Evolutionary conservation across 1,140 invertebrate species (phyloP), one percentile per base, ranked within the genome.

Genomic region (Medauroidea extradentata): DNA sequence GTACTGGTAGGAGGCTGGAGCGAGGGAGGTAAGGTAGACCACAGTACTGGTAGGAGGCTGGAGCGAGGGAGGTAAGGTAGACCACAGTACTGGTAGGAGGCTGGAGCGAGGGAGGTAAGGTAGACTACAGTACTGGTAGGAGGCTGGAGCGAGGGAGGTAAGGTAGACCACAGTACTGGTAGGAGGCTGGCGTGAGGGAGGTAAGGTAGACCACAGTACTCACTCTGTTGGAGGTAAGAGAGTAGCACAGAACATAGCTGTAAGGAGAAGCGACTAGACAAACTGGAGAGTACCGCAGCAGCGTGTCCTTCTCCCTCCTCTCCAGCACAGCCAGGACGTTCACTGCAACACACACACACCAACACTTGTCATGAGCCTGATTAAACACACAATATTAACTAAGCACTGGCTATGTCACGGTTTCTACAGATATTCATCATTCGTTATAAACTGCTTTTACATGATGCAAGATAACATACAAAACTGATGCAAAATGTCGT

Each of bases 231-330:
- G 4, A 79, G 73, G 50, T 75, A 72, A 44, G 71, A 65, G 3
- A 76, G 44, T 2, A 78, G 62, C 63, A 70, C 70, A 4, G 71
- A 73, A 53, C 74, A 75, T 19, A 78, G 64, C 63, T 75, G 69
- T 18, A 78, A 62, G 62, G 70, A 76, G 61, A 78, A 78, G 51
- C 74, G 72, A 2, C 70, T 63, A 0, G 76, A 77, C 14, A 78
- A 67, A 29, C 69, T 70, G 48, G 74, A 70, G 53, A 71, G 68
- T 27, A 67, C 42, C n/a, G 53, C 18, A 23, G 21, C 63, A 25
- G 57, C 56, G 19, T 64, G 54, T 38, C 56, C 64, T 13, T 66
- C 69, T 0, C 39, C 53, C 42, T 67, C 65, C 1, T 53, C 41
- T 11, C 66, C 61, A n/a, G 67, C 68, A 44, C 71, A 65, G 3